Evolutionary conservation across 2,797 vertebrate species (phyloP).

Genomic region (Melanotaenia boesemani): DNA sequence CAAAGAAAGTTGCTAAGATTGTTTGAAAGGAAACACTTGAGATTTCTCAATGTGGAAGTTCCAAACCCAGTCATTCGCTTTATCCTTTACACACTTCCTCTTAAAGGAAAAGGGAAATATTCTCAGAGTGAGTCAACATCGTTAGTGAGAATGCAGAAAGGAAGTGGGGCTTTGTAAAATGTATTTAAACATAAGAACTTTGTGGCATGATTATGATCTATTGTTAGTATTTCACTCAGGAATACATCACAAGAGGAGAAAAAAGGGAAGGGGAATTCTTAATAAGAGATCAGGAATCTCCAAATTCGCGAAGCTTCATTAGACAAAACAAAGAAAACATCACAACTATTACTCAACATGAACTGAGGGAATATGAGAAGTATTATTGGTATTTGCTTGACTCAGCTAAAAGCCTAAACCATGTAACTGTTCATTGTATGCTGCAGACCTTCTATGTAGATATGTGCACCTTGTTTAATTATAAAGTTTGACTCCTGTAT

Average conservation of each 20-base stretch:
- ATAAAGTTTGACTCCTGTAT: conserved; percentile 66
- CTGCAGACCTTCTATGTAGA: conserved; percentile 61
- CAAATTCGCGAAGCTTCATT: conserved; percentile 7
- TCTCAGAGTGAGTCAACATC: background rate
- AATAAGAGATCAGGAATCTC: conserved; percentile 39
- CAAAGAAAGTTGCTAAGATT: conserved; percentile 32
- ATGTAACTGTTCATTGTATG: conserved; percentile 50
- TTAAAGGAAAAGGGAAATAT: background rate
- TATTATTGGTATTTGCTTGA: conserved; percentile 35
- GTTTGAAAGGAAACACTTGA: conserved; percentile 19
- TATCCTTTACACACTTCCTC: conserved; percentile 42
- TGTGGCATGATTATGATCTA: conserved; percentile 30
- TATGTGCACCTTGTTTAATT: conserved; percentile 70
- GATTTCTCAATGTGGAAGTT: conserved; percentile 21
- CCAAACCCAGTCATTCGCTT: conserved; percentile 29
- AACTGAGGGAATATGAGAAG: conserved; percentile 41
- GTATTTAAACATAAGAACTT: conserved; percentile 1
- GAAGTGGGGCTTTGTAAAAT: conserved; percentile 29
- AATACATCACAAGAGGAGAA: conserved; percentile 48
- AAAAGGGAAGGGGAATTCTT: conserved; percentile 31
- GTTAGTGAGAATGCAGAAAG: conserved; percentile 8
- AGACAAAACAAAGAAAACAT: conserved; percentile 26
- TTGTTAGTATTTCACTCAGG: conserved; percentile 61
- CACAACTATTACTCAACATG: conserved; percentile 18
- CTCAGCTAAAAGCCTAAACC: conserved; percentile 44